phyloP scores from a whole-genome alignment of 2,797 vertebrate genomes.

The Gymnothorax reevesii region DNA sequence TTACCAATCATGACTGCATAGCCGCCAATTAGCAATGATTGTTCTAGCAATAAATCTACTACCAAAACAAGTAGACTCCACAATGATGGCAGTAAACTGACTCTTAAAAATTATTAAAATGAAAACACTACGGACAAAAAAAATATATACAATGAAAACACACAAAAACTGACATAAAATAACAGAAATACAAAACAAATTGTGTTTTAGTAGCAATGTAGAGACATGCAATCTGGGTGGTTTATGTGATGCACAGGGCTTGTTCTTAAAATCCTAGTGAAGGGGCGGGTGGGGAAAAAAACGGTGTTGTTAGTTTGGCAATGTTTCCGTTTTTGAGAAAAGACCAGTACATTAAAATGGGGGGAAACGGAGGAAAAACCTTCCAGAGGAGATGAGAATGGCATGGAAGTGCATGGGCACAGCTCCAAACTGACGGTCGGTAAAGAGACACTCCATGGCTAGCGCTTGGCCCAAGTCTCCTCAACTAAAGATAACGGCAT shows the following conservation, averaged over 20 bases:
- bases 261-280: conserved; percentile 58
- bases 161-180: conserved; percentile 53
- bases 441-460: neutral
- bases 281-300: conserved; percentile 46
- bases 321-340: neutral
- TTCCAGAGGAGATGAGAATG: neutral
- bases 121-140: neutral
- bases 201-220: conserved; percentile 51
- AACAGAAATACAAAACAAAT: conserved; percentile 53
- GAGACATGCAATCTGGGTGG: conserved; percentile 59
- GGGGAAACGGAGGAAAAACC: neutral
- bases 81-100: neutral
- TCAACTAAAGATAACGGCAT: neutral
- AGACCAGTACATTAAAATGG: neutral
- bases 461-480: neutral
- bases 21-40: neutral
- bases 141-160: conserved; percentile 28
- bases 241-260: conserved; percentile 48
- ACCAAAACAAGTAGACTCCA: neutral
- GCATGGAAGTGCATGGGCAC: neutral
- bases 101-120: neutral
- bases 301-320: conserved; percentile 9
- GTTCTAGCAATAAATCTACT: neutral
- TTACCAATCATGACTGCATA: no score
- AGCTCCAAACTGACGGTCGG: neutral